Percentiles rank a stretch among this genome's conserved stretches.
These are phyloP conservation scores for Carlito syrichta DNA, from an alignment of 2,113 vertebrate genomes.

Conservation along the genomic window DNA sequence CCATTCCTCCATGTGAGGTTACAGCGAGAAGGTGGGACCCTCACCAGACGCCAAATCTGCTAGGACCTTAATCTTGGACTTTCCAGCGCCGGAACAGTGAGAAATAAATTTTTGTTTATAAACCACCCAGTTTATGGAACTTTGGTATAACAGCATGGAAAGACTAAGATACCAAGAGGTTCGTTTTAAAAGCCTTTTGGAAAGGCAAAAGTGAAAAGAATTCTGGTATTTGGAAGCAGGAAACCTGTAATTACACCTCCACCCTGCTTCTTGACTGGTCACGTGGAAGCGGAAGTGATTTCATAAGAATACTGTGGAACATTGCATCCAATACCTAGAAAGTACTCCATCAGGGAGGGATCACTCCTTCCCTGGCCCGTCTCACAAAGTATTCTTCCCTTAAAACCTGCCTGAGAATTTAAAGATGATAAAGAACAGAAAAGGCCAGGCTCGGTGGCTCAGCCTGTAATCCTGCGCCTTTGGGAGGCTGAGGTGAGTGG, in stretches of 20 bases:
- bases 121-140: no score
- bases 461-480: no score
- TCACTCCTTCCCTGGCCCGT: background rate
- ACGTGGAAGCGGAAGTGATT: background rate
- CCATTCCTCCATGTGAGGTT: no score
- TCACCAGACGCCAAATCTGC: no score
- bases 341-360: background rate
- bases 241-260: background rate
- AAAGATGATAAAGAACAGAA: background rate
- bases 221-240: background rate
- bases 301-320: background rate
- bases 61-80: no score
- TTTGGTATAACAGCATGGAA: no score
- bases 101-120: no score
- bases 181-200: background rate
- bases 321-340: background rate
- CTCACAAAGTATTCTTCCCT: background rate
- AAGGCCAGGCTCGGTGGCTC: no score
- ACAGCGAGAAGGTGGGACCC: no score
- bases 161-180: no score
- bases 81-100: no score
- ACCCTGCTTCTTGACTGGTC: background rate
- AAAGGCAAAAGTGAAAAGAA: background rate
- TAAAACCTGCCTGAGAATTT: background rate
- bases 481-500: no score